phyloP scores from a whole-genome alignment of 1,140 invertebrate species.

The Bombus terrestris region DNA sequence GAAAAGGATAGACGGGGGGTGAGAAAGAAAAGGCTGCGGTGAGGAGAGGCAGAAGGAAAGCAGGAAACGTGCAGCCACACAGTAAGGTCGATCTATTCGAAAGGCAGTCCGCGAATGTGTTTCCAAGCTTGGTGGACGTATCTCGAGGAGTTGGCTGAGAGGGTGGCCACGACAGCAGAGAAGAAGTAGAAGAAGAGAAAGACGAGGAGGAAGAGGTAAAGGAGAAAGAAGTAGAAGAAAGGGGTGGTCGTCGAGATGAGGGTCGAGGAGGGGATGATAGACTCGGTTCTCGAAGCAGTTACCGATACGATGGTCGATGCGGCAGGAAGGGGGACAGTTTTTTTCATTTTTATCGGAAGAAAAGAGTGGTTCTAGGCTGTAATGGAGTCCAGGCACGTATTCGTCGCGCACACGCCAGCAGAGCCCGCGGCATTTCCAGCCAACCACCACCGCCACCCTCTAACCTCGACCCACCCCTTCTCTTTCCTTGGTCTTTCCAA shows the following conservation, averaged over 20 bases:
- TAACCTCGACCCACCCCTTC: neutral
- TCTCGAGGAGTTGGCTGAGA: slow-evolving; percentile 40
- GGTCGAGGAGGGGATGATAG: slow-evolving; percentile 51
- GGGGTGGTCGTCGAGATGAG: slow-evolving; percentile 14
- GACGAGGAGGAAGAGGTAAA: neutral
- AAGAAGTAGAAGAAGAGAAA: slow-evolving; percentile 19
- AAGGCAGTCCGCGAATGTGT: slow-evolving; percentile 48
- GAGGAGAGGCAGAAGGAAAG: neutral
- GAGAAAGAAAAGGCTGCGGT: neutral
- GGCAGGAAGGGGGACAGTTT: slow-evolving; percentile 39
- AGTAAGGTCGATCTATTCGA: slow-evolving; percentile 48
- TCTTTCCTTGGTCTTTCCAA: slow-evolving; percentile 14
- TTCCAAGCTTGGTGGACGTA: slow-evolving; percentile 52
- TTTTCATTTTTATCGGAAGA: slow-evolving; percentile 72
- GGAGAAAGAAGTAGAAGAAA: neutral
- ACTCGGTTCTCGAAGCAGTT: slow-evolving; percentile 68
- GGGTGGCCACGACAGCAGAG: slow-evolving; percentile 37
- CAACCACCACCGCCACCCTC: slow-evolving; percentile 47
- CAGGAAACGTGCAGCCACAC: slow-evolving; percentile 38
- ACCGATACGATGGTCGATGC: slow-evolving; percentile 66
- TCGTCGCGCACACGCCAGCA: slow-evolving; percentile 74
- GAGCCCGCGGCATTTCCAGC: slow-evolving; percentile 72
- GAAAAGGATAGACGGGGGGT: neutral
- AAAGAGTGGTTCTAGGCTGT: slow-evolving; percentile 69
- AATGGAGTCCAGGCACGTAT: slow-evolving; percentile 75